Conservation (phyloP, 37 sponge, comb jelly and placozoan species). For the Aphrocallistes beatrix region DNA sequence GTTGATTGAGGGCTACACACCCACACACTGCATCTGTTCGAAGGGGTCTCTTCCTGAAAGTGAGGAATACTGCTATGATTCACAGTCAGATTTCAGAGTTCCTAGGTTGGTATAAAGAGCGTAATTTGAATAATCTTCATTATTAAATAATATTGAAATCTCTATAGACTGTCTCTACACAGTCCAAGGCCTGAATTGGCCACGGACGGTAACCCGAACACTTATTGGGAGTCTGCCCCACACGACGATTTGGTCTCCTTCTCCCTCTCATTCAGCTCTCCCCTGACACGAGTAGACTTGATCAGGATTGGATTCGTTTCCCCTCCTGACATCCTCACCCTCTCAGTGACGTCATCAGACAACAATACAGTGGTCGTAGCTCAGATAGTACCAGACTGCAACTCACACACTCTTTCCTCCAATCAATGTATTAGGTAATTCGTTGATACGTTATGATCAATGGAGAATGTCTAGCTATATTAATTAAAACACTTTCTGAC, state of each 20-base stretch:
- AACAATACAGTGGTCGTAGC: background rate
- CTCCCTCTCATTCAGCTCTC: background rate
- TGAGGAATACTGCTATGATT: background rate
- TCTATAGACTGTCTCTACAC: background rate
- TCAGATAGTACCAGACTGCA: background rate
- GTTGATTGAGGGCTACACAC: background rate
- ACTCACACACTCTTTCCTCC: background rate
- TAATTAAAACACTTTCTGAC: too few species aligned
- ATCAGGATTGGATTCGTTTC: background rate
- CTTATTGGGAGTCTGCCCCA: background rate
- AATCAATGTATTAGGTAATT: background rate
- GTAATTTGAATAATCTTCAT: background rate
- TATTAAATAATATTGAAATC: background rate
- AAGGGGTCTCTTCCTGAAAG: background rate
- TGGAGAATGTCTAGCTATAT: too few species aligned
- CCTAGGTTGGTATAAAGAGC: background rate
- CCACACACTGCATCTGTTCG: background rate
- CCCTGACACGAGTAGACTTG: background rate
- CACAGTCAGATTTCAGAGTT: background rate
- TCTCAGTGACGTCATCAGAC: background rate
- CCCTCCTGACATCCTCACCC: background rate
- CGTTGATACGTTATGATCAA: too few species aligned
- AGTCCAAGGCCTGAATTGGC: background rate
- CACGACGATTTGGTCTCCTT: background rate
- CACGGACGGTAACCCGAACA: background rate